Conservation (phyloP, 2,113 vertebrate genomes). For the Syngnathus typhle region DNA sequence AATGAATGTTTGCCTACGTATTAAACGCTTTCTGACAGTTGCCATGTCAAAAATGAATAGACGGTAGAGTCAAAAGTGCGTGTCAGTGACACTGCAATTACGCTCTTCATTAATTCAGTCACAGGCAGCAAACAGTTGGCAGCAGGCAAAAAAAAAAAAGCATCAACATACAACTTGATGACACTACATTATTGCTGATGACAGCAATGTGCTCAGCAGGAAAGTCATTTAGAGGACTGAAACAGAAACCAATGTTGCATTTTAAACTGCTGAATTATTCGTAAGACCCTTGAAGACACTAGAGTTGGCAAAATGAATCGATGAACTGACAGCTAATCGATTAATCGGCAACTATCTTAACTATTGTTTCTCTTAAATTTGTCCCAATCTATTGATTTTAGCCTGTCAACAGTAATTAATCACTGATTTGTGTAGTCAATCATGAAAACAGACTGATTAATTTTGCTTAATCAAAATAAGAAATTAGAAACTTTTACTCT, state of each 20-base stretch:
- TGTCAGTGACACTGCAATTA: slow-evolving; percentile 46
- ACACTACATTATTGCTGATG: slow-evolving; percentile 26
- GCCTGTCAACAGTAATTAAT: too few species aligned
- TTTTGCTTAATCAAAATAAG: too few species aligned
- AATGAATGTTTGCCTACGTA: slow-evolving; percentile 34
- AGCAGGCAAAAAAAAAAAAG: slow-evolving; percentile 13
- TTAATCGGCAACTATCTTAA: too few species aligned
- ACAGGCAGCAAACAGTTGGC: slow-evolving; percentile 47
- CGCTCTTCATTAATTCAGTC: slow-evolving; percentile 50
- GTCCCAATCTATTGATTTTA: too few species aligned
- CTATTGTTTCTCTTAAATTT: too few species aligned
- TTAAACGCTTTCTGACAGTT: slow-evolving; percentile 51
- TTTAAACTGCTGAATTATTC: slow-evolving; percentile 24
- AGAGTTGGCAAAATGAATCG: background rate
- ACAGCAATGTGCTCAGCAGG: slow-evolving; percentile 45
- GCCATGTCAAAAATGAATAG: slow-evolving; percentile 33
- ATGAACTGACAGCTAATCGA: too few species aligned
- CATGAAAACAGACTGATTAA: too few species aligned
- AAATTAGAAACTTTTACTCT: too few species aligned
- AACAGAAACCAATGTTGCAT: slow-evolving; percentile 15
- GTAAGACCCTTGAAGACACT: background rate
- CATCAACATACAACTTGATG: slow-evolving; percentile 38
- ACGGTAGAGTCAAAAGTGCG: slow-evolving; percentile 39
- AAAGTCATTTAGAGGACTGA: slow-evolving; percentile 38
- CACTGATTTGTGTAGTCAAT: too few species aligned